A percentile compares a stretch with the other conserved stretches of the same genome.
Evolutionary conservation across 37 sponge, comb jelly and placozoan genomes (phyloP).

Genomic region (Axinella damicornis): DNA sequence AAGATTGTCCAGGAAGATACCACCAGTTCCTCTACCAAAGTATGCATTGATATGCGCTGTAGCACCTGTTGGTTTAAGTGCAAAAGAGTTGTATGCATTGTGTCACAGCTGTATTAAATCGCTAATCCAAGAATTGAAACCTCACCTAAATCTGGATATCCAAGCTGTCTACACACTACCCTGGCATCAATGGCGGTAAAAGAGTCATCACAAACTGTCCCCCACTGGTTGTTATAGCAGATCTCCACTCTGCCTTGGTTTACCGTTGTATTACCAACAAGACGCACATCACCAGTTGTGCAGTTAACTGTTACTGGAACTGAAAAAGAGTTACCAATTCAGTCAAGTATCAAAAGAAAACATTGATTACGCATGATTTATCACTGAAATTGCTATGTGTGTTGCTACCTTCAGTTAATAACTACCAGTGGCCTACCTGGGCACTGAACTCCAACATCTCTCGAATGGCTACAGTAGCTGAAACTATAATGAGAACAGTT

Average conservation of each 20-base stretch:
- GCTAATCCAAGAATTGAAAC: no score
- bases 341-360: no score
- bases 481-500: neutral
- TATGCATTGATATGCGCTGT: neutral
- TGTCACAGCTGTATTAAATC: no score
- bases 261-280: neutral
- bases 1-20: neutral
- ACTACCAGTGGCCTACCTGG: no score
- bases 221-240: conserved; percentile 36
- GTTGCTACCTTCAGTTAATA: no score
- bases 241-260: conserved; percentile 28
- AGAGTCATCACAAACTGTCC: conserved; percentile 35
- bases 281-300: conserved; percentile 21
- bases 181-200: conserved; percentile 39
- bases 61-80: neutral
- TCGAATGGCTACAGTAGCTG: neutral
- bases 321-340: no score
- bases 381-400: no score
- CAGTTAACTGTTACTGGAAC: neutral
- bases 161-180: conserved; percentile 45
- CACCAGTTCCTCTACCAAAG: neutral
- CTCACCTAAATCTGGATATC: neutral
- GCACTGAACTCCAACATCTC: conserved; percentile 9
- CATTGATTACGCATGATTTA: no score
- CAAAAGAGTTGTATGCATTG: no score